Conservation (phyloP, 2,888 invertebrate genomes). For the Marasmarcha lunaedactyla region DNA sequence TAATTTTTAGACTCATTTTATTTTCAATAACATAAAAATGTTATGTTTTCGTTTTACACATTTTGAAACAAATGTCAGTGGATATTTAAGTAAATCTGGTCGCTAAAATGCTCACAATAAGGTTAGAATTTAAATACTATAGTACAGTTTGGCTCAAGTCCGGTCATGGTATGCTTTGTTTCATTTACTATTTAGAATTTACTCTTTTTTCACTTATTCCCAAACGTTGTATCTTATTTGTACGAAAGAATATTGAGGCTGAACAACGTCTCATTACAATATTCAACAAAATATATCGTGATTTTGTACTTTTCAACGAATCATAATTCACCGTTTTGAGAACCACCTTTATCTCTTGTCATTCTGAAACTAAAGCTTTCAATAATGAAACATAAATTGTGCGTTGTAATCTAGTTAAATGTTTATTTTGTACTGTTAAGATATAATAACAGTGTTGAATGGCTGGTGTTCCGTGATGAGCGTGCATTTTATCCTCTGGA, state of each 20-base stretch:
- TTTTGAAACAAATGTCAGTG: slow-evolving; percentile 61
- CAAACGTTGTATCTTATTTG: slow-evolving; percentile 60
- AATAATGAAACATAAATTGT: slow-evolving; percentile 60
- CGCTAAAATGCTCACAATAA: slow-evolving; percentile 55
- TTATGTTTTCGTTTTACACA: slow-evolving; percentile 66
- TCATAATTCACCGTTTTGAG: slow-evolving; percentile 48
- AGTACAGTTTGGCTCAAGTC: slow-evolving; percentile 56
- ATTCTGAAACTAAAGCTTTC: slow-evolving; percentile 52
- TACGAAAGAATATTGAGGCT: slow-evolving; percentile 51
- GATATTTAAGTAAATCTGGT: slow-evolving; percentile 49
- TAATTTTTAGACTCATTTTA: slow-evolving; percentile 69
- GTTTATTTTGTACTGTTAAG: not conserved
- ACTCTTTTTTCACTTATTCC: slow-evolving; percentile 65
- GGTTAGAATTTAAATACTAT: slow-evolving; percentile 49
- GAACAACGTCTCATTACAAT: slow-evolving; percentile 54
- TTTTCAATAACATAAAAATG: slow-evolving; percentile 73
- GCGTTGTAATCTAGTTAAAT: not conserved
- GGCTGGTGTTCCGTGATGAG: slow-evolving; percentile 58
- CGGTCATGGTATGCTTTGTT: slow-evolving; percentile 41
- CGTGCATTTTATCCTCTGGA: slow-evolving; percentile 45
- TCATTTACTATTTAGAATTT: slow-evolving; percentile 33
- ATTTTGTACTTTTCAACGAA: slow-evolving; percentile 46
- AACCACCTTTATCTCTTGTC: slow-evolving; percentile 69
- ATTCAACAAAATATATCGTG: slow-evolving; percentile 61
- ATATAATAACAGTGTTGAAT: slow-evolving; percentile 19